Evolutionary conservation across 2,113 vertebrate species (phyloP), one percentile per base, ranked within the genome.

Genomic region (Tetrax tetrax): DNA sequence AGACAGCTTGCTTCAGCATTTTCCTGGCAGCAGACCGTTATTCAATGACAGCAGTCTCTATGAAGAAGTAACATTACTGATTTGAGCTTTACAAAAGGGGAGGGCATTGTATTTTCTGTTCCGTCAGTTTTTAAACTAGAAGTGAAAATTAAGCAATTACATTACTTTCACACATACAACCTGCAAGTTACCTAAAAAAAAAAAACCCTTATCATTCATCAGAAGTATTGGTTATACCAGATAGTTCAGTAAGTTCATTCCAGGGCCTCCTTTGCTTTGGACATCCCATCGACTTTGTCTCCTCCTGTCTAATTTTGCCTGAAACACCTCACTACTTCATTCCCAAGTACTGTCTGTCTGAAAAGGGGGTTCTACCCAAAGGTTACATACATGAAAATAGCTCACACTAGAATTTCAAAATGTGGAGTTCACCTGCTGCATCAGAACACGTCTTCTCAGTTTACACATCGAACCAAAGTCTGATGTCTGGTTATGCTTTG

Each of bases 1-100:
- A 96, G 95, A 89, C 89, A 95, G 92, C 95, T 96, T 90, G 57
- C 61, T 92, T 96, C 91, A 96, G 90, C 50, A 2, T 87, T 96
- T 76, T 82, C 53, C 80, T 95, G 91, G 65, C 92, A 96, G 78
- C 63, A 70, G 83, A 72, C 53, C 3, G 3, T 59, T 83, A 74
- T 3, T 90, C 86, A 79, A 45, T 76, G 61, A 92, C 86, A 94
- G 68, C 17, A 23, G 82, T 75, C 69, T 24, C 56, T 59, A 8
- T n/a, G 50, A 86, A 83, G 69, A 43, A 68, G 53, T 28, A 92
- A 56, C 53, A 50, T 50, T 45, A 75, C 53, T 65, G 25, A 83
- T 65, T 48, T 87, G 45, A 79, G 53, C 63, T 91, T 64, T 68
- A 60, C 25, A 78, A 37, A 80, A 75, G 11, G 33, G 45, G 48